phyloP scores from a whole-genome alignment of 2,888 invertebrate species.

The Tetragnatha montana region DNA sequence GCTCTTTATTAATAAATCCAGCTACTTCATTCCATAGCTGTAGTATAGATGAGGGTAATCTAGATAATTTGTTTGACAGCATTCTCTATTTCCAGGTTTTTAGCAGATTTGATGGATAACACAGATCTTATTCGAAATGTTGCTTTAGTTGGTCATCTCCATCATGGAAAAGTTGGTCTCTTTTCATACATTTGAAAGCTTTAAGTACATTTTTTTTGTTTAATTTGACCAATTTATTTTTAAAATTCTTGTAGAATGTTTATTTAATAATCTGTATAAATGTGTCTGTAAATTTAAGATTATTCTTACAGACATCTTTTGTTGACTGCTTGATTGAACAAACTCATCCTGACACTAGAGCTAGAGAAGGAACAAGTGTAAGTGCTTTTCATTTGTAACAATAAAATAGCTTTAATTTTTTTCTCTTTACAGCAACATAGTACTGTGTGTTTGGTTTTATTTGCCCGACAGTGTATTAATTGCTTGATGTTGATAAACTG shows the following conservation, averaged over 20 bases:
- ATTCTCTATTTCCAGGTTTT: constrained; percentile 79
- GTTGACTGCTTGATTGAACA: constrained; percentile 97
- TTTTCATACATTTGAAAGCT: neutral
- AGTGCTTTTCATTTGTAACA: constrained; percentile 68
- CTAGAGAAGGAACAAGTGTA: constrained; percentile 78
- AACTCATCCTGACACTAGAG: constrained; percentile 91
- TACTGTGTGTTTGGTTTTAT: neutral
- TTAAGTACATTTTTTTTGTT: neutral
- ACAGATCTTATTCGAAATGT: constrained; percentile 96
- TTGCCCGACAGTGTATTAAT: neutral
- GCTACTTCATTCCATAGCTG: too few species aligned
- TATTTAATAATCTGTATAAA: neutral
- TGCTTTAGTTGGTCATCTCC: constrained; percentile 95
- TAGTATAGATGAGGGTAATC: too few species aligned
- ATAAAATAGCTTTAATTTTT: neutral
- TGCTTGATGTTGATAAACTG: too few species aligned
- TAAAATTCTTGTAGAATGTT: neutral
- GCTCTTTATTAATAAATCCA: too few species aligned
- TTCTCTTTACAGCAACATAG: neutral
- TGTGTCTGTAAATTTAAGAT: neutral
- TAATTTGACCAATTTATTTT: neutral
- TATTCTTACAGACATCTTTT: constrained; percentile 84
- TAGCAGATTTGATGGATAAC: constrained; percentile 98
- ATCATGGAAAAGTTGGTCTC: constrained; percentile 90
- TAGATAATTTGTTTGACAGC: too few species aligned